Base-by-base conservation (phyloP, 2,113 vertebrate genomes). In the Prionailurus bengalensis region DNA sequence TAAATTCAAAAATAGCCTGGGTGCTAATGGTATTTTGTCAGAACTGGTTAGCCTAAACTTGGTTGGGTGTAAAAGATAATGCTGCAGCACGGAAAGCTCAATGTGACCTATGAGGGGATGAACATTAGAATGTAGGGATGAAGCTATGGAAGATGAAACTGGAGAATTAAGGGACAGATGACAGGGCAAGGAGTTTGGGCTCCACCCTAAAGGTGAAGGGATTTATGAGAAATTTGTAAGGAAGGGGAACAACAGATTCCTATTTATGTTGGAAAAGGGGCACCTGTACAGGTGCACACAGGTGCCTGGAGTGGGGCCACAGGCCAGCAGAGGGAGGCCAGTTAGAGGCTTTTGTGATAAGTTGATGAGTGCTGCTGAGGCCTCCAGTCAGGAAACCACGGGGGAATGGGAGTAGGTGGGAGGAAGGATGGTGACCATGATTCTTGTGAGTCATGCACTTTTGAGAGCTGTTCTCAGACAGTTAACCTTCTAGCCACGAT, bases 1-100 rank as follows among this genome's bases (percentile, higher is more conserved):
- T 89, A 83, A 89, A 80, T 96, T 97, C 51, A 89, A 93, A 96
- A 97, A 70, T 76, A 94, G 87, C 51, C 45, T 29, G 33, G 33
- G 53, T 91, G 81, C 13, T 84, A 76, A 78, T 48, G 33, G 31
- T 29, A n/a, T 25, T 10, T 51, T 55, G 78, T 94, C 79, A 96
- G 80, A 68, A 74, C 25, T 23, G 25, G 71, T 90, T 82, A 93
- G 42, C 31, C 31, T 85, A 63, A 73, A 92, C 31, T 14, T 53
- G 29, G 45, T 70, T 79, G 25, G 9, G 48, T 93, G 8, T 7
- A 23, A 89, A 78, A 78, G 55, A 83, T 23, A 88, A 85, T 10
- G 9, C 15, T 55, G 16, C 16, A 89, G 11, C 42, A 33, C 7
- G 36, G 15, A 45, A 89, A 65, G 36, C 5, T 81, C 71, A 53